Evolutionary conservation across 2,888 invertebrate genomes (phyloP).

Genomic region (Platypus cylindrus): DNA sequence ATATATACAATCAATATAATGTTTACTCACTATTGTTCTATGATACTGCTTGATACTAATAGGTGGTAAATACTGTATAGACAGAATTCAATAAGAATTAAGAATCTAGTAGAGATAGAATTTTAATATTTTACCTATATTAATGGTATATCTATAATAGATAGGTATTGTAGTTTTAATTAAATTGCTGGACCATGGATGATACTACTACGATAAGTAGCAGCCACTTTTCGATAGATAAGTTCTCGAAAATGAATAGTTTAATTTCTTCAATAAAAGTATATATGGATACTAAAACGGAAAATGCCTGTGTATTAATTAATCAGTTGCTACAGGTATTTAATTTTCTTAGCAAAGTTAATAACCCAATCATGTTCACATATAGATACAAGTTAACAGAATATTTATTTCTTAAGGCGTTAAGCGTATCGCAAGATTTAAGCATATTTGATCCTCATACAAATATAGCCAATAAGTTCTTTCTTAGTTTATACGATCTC

Average conservation of each 20-base stretch:
- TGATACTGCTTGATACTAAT: too few relatives aligned
- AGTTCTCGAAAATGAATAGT: slow-evolving; percentile 17
- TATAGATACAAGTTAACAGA: neutral
- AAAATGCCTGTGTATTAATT: slow-evolving; percentile 18
- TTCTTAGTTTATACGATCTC: slow-evolving; percentile 51
- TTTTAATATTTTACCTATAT: too few relatives aligned
- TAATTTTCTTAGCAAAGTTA: neutral
- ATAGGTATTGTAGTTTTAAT: too few relatives aligned
- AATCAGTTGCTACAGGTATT: slow-evolving; percentile 23
- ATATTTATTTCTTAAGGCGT: slow-evolving; percentile 38
- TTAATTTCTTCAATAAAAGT: slow-evolving; percentile 17
- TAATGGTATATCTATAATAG: too few relatives aligned
- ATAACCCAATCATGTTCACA: neutral
- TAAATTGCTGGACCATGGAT: too few relatives aligned
- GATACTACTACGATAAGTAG: too few relatives aligned
- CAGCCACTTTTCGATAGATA: too few relatives aligned
- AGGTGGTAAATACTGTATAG: too few relatives aligned
- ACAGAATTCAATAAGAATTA: too few relatives aligned
- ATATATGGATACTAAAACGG: slow-evolving; percentile 19
- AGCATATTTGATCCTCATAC: slow-evolving; percentile 54
- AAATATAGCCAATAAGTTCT: slow-evolving; percentile 52
- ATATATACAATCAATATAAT: too few relatives aligned
- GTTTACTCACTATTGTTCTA: too few relatives aligned
- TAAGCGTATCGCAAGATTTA: slow-evolving; percentile 50
- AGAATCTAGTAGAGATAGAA: too few relatives aligned